Base-by-base conservation (phyloP, 2,797 vertebrate species). In the Liparis tanakae region DNA sequence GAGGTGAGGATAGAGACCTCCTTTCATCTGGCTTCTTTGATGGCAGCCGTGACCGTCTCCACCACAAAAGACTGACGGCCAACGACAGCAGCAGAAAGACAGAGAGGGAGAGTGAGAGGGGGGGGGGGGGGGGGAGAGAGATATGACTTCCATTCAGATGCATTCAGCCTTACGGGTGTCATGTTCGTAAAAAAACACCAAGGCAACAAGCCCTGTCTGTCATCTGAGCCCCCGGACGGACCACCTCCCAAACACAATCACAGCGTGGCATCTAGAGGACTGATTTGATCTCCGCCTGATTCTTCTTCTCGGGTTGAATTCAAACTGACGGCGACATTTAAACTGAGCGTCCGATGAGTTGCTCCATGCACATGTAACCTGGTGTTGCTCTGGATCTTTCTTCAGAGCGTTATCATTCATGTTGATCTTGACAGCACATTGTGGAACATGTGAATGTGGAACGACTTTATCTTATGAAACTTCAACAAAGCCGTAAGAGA, bases 11-110 rank as follows among this genome's bases (percentile, higher is more conserved):
- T 62, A 89, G 92, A 91, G 90, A 88, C 89, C 85, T 87, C 88
- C 90, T 93, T 93, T 93, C 90, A 93, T 93, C 92, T 88, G 78
- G 76, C 77, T 66, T 82, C 91, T 93, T 93, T 93, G 91, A 93
- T 92, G 86, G 88, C 80, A 78, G 76, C 85, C 83, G 82, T 82
- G 88, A 90, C 90, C 85, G 65, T 70, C 78, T 83, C 74, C 54
- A 89, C 87, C 88, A 92, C 89, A 91, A 92, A 92, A 93, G 90
- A 87, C 80, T 78, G 86, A 86, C 70, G 48, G 80, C 82, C 79
- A 88, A 80, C 18, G 64, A 88, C 87, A 79, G 78, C 68, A 79
- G 69, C 70, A 86, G 79, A 91, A 74, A 67, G 67, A 70, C 53
- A 57, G 70, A 53, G 22, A 43, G 72, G 30, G 76, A 67, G 80